These are phyloP conservation scores for Garra rufa DNA, from an alignment of 2,113 vertebrate genomes.

Conservation along the genomic window DNA sequence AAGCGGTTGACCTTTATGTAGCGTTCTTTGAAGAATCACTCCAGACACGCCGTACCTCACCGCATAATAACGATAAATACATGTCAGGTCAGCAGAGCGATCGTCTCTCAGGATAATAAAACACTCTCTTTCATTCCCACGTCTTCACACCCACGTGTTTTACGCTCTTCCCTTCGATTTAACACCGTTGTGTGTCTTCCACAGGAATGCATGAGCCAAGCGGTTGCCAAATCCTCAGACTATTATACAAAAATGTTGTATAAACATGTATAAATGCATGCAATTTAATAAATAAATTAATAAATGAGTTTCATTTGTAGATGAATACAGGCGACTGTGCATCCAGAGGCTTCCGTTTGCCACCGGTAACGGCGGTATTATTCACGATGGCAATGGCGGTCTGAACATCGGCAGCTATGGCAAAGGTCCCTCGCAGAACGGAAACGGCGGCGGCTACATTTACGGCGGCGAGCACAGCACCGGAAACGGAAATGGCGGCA, in stretches of 20 bases:
- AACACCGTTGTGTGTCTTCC: conserved; percentile 11
- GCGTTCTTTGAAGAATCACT: neutral
- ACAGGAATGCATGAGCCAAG: conserved; percentile 31
- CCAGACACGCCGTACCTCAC: conserved; percentile 19
- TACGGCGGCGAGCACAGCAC: conserved; percentile 26
- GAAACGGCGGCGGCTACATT: conserved; percentile 68
- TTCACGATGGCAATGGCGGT: conserved; percentile 55
- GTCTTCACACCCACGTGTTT: conserved; percentile 28
- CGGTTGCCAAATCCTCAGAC: conserved; percentile 18
- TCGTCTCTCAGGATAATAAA: neutral
- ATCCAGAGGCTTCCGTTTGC: conserved; percentile 79
- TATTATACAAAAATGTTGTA: too few relatives aligned
- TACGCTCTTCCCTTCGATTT: conserved; percentile 15
- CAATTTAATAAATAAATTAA: too few relatives aligned
- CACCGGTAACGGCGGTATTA: conserved; percentile 44
- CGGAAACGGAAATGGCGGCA: conserved; percentile 49
- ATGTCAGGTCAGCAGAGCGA: neutral
- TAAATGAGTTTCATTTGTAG: conserved; percentile 71
- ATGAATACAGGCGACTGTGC: conserved; percentile 87
- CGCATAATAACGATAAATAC: conserved; percentile 12
- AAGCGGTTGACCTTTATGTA: neutral
- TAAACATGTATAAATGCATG: too few relatives aligned
- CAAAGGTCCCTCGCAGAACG: conserved; percentile 63
- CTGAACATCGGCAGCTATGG: conserved; percentile 68
- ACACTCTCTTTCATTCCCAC: conserved; percentile 21